Evolutionary conservation across 2,113 vertebrate genomes (phyloP), one percentile per base, ranked within the genome.

Genomic region (Sarotherodon lohbergeri): DNA sequence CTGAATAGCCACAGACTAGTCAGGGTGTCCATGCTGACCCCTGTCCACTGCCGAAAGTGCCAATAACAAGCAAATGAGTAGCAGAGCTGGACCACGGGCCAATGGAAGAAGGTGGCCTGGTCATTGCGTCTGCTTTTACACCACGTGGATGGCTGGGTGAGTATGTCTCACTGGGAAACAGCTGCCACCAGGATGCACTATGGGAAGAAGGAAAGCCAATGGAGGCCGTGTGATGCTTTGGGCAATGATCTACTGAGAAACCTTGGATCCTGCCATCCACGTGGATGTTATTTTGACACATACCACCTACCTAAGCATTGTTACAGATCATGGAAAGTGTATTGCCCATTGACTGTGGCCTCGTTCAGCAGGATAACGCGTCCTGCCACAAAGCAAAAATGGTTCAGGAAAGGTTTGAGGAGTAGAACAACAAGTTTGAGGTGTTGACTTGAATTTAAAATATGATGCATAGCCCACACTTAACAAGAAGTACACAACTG

Each of bases 191-290:
- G 59, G 59, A 19, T 19, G 3, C 59, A 63, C 59, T 63, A n/a
- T 36, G 32, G 59, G 17, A 63, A 36, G 9, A 12, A 12, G 32
- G 59, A 5, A 63, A 63, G 32, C 32, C 17, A 36, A 4, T 1
- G 17, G 59, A 63, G 59, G 32, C 17, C 1, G 0, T 63, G 59
- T 63, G 59, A 63, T 63, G 32, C 9, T 63, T 63, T 63, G 29
- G 59, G 29, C 59, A 63, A 63, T 63, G 16, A 6, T 36, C 59
- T 36, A 34, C 29, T 19, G 16, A 19, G 59, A 19, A 63, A 63
- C 1, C 29, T 1, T 63, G 9, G 29, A 11, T 63, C 59, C 59
- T 0, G 16, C 3, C 17, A 7, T 36, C 59, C 32, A 63, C 9
- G 0, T 4, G 32, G 32, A 34, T 63, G 32, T 36, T 63, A 63